Percentiles rank a stretch among this genome's conserved stretches.
These are phyloP conservation scores for Molossus alvarezi DNA, from an alignment of 2,797 vertebrate species.

Conservation along the genomic window DNA sequence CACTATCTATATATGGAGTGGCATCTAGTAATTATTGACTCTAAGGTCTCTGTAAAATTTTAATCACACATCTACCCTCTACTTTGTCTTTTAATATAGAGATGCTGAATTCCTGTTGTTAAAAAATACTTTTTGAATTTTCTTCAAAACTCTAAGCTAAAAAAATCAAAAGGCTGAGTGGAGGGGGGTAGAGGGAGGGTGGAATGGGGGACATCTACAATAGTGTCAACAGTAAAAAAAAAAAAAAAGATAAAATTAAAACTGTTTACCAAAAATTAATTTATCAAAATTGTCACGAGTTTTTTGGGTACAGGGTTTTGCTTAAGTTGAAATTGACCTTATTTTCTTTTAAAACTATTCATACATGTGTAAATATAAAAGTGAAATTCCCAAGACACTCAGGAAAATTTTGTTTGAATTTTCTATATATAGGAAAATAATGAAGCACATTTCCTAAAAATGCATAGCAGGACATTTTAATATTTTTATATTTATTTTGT, in stretches of 20 bases:
- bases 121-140: not conserved
- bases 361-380: not conserved
- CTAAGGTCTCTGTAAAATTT: conserved; percentile 11
- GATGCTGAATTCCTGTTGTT: not conserved
- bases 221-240: too few relatives aligned
- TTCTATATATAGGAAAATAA: not conserved
- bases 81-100: conserved; percentile 14
- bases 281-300: not conserved
- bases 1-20: not conserved
- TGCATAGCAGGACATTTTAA: not conserved
- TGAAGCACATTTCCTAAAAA: conserved; percentile 9
- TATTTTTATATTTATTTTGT: conserved; percentile 47
- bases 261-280: not conserved
- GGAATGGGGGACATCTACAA: too few relatives aligned
- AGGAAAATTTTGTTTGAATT: not conserved
- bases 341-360: conserved; percentile 21
- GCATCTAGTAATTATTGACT: not conserved
- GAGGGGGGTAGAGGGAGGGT: too few relatives aligned
- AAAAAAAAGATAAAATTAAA: not conserved
- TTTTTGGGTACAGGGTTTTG: not conserved
- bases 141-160: conserved; percentile 28
- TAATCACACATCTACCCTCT: not conserved
- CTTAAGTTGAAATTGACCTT: not conserved
- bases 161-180: not conserved
- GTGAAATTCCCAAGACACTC: not conserved